Evolutionary conservation across 2,888 invertebrate genomes (phyloP).

Genomic region (Alloscopus bannaensis): DNA sequence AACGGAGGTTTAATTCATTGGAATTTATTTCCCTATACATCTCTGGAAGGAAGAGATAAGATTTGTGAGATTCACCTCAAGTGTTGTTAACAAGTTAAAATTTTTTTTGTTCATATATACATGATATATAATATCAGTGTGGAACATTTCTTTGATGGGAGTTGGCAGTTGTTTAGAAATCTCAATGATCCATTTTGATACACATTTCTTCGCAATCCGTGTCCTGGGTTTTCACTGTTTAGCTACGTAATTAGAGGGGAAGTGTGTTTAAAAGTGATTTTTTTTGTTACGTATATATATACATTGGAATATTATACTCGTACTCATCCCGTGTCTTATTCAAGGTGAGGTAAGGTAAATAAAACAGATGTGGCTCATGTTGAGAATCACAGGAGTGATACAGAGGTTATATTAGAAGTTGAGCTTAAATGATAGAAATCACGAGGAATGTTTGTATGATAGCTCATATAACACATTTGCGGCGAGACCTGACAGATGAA

Average conservation of each 20-base stretch:
- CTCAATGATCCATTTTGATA: neutral
- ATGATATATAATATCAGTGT: neutral
- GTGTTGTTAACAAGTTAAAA: slow-evolving; percentile 5
- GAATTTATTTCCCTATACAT: no score
- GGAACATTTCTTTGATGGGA: neutral
- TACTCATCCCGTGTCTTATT: slow-evolving; percentile 9
- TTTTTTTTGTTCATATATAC: neutral
- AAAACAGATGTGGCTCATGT: no score
- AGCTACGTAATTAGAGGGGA: slow-evolving; percentile 31
- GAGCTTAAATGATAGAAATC: no score
- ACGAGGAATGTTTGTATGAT: no score
- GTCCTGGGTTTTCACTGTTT: neutral
- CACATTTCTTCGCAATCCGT: neutral
- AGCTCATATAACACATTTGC: no score
- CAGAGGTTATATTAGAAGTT: no score
- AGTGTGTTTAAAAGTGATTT: slow-evolving; percentile 40
- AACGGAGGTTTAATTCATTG: no score
- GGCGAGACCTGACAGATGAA: no score
- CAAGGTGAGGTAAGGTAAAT: slow-evolving; percentile 60
- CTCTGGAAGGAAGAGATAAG: slow-evolving; percentile 6
- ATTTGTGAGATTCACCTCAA: no score
- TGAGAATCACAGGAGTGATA: neutral
- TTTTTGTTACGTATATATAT: slow-evolving; percentile 32
- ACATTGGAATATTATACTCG: slow-evolving; percentile 14
- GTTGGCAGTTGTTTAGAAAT: neutral